Percentiles rank a stretch among this genome's conserved stretches.
Evolutionary conservation across 2,888 invertebrate genomes (phyloP).

Genomic region (Linnaemya vulpina): DNA sequence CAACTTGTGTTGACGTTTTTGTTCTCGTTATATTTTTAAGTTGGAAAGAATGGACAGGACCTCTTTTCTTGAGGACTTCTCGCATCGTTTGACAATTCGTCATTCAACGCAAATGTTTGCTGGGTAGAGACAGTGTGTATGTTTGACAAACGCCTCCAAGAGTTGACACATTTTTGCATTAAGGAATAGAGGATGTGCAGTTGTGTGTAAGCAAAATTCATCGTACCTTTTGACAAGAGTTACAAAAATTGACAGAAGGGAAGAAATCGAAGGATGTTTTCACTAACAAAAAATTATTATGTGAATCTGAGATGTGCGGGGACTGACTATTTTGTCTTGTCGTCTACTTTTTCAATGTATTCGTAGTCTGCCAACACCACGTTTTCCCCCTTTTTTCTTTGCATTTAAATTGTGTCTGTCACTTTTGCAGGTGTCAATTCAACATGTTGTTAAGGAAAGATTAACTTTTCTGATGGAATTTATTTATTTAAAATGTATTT

Average conservation of each 20-base stretch:
- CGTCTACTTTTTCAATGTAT: not conserved
- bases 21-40: too few relatives aligned
- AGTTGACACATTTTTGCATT: conserved; percentile 65
- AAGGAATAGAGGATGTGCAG: conserved; percentile 47
- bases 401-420: conserved; percentile 59
- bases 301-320: conserved; percentile 30
- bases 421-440: conserved; percentile 68
- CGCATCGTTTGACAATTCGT: too few relatives aligned
- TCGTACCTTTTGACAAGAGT: conserved; percentile 36
- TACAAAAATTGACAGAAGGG: conserved; percentile 13
- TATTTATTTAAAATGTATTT: conserved; percentile 12
- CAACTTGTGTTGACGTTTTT: too few relatives aligned
- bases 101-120: not conserved
- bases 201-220: conserved; percentile 34
- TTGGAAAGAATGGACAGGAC: too few relatives aligned
- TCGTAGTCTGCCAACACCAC: conserved; percentile 17
- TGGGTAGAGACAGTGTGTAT: not conserved
- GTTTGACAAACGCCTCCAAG: conserved; percentile 39
- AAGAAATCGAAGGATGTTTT: conserved; percentile 58
- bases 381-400: conserved; percentile 2
- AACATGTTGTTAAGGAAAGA: conserved; percentile 63
- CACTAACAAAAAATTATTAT: conserved; percentile 62
- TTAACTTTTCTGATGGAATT: conserved; percentile 41
- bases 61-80: too few relatives aligned
- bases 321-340: conserved; percentile 43